Conservation (phyloP, 2,888 invertebrate genomes). For the Acleris holmiana region DNA sequence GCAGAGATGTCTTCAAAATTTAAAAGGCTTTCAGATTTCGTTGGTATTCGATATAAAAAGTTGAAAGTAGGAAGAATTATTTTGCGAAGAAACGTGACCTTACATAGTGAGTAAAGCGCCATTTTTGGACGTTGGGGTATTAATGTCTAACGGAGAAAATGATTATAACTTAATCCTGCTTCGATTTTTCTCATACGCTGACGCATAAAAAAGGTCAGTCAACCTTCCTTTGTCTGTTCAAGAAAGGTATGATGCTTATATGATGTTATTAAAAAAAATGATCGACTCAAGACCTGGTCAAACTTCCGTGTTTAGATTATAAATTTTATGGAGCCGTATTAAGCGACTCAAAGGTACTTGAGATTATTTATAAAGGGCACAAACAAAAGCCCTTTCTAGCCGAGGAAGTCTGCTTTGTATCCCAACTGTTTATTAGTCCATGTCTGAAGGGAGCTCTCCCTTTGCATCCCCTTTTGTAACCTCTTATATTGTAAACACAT, state of each 20-base stretch:
- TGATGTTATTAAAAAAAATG: conserved; percentile 13
- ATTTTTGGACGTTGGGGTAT: too few species aligned
- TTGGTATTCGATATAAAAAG: conserved; percentile 18
- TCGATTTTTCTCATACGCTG: too few species aligned
- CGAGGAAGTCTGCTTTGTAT: conserved; percentile 73
- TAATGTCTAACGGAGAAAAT: too few species aligned
- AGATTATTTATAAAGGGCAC: conserved; percentile 67
- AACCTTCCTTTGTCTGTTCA: too few species aligned
- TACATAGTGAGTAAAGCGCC: neutral
- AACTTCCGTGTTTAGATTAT: conserved; percentile 36
- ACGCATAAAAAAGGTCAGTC: too few species aligned
- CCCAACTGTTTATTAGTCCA: conserved; percentile 73
- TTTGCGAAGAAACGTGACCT: neutral
- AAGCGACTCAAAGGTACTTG: conserved; percentile 61
- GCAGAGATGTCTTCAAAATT: conserved; percentile 50
- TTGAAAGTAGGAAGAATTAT: neutral
- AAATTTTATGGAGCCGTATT: conserved; percentile 36
- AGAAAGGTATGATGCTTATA: too few species aligned
- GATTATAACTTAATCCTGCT: too few species aligned
- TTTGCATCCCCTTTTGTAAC: conserved; percentile 46
- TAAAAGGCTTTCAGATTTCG: conserved; percentile 29
- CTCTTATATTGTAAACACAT: conserved; percentile 62
- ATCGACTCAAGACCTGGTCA: conserved; percentile 13
- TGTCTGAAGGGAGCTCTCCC: conserved; percentile 63
- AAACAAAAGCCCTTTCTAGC: conserved; percentile 70